phyloP scores from a whole-genome alignment of 1,140 invertebrate species.

The Drosophila lacertosa region DNA sequence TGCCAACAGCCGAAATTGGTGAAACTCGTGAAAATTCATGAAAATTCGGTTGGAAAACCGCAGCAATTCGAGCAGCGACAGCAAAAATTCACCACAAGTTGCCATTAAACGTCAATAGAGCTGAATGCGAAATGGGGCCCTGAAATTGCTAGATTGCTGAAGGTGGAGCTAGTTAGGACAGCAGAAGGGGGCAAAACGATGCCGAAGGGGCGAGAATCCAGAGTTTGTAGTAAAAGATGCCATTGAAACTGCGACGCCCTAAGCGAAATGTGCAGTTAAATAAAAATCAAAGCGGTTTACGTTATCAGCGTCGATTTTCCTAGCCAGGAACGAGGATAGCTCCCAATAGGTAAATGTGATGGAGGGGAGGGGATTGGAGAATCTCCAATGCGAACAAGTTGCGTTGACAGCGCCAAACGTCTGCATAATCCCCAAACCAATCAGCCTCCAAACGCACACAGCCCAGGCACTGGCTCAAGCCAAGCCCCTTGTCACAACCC shows the following conservation, averaged over 20 bases:
- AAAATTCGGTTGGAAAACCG: conserved; percentile 60
- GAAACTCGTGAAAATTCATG: conserved; percentile 50
- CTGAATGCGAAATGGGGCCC: conserved; percentile 26
- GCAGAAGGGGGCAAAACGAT: not conserved
- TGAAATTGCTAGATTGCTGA: conserved; percentile 33
- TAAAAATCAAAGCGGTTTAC: conserved; percentile 81
- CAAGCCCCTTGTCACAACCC: not conserved
- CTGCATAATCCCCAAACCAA: conserved; percentile 48
- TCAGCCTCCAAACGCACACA: not conserved
- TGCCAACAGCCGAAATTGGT: conserved; percentile 67
- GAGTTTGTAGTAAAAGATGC: conserved; percentile 1
- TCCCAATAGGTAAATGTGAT: too few species aligned
- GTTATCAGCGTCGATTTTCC: conserved; percentile 65
- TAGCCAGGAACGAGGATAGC: too few species aligned
- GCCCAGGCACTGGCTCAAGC: not conserved
- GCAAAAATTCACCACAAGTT: conserved; percentile 67
- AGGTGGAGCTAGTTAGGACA: conserved; percentile 2
- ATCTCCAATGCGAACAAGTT: conserved; percentile 52
- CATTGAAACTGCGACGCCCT: conserved; percentile 27
- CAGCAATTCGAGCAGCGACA: conserved; percentile 59
- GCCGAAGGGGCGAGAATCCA: conserved; percentile 1
- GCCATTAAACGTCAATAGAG: conserved; percentile 71
- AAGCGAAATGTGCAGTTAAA: conserved; percentile 77
- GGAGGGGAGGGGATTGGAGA: not conserved
- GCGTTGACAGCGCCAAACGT: conserved; percentile 62